phyloP scores from a whole-genome alignment of 2,888 invertebrate species.

The Meteorus colon region DNA sequence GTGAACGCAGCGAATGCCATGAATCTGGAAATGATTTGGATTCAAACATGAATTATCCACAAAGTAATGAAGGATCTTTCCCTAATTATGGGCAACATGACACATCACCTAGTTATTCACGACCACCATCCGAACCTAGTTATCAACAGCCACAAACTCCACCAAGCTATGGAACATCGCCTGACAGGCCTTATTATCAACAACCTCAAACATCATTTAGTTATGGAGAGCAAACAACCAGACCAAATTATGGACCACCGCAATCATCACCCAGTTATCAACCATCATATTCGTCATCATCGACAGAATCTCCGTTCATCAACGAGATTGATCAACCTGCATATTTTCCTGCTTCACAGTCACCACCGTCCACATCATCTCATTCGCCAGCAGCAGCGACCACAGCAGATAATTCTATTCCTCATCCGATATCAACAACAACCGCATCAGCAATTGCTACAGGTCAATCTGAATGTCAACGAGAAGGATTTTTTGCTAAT shows the following conservation, averaged over 20 bases:
- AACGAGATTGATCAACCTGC: conserved; percentile 29
- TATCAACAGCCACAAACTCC: conserved; percentile 8
- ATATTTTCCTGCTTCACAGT: not conserved
- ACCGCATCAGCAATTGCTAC: not conserved
- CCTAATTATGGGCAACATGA: not conserved
- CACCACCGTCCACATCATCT: not conserved
- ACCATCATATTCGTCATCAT: conserved; percentile 15
- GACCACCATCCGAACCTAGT: conserved; percentile 13
- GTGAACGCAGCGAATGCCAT: conserved; percentile 81
- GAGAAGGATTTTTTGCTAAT: conserved; percentile 73
- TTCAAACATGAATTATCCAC: conserved; percentile 43
- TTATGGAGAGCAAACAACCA: not conserved
- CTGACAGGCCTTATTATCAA: conserved; percentile 17
- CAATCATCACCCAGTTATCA: no score
- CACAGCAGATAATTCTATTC: conserved; percentile 26
- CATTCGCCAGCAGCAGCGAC: not conserved
- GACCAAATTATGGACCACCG: conserved; percentile 17
- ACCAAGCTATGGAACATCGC: conserved; percentile 3
- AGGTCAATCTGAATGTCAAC: conserved; percentile 59
- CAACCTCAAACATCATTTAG: conserved; percentile 2
- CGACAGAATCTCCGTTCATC: conserved; percentile 24
- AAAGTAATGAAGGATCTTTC: conserved; percentile 18
- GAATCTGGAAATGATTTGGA: conserved; percentile 60
- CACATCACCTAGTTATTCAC: conserved; percentile 13
- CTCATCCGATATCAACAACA: conserved; percentile 11